Evolutionary conservation across 1,140 invertebrate species (phyloP), one percentile per base, ranked within the genome.

Genomic region (Tachypleus tridentatus): DNA sequence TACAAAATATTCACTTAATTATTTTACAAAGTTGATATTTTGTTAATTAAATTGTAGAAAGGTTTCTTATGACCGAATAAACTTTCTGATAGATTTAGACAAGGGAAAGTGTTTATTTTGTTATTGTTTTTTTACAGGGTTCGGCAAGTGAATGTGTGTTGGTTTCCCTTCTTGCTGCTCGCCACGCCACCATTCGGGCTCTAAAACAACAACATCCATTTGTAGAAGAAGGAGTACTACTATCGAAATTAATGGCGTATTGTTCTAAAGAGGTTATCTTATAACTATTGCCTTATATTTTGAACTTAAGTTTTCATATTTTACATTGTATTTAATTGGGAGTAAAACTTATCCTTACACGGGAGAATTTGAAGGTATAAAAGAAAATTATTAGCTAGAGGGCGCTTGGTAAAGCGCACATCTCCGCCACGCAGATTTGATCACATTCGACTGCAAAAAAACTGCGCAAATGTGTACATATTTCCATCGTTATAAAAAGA

Each of bases 61-160:
- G 54, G 9, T 2, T 9, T 10, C 54, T 11, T 29, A 29, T 29
- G 29, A 29, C 2, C 8, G 58, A 59, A 29, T 68, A 58, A 51
- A 53, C 10, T n/a, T 53, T 9, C 48, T 65, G 52, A 65, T 11
- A 58, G 29, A 69, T 65, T 65, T 50, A 49, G 49, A 29, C 7
- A 49, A 48, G n/a, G 9, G 58, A 57, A 62, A 53, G 29, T 11
- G 8, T 5, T 9, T 53, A 62, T 66, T 54, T 51, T 50, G 57
- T 5, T 49, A 49, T 8, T 8, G 29, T 2, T 29, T 2, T 29
- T 29, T 8, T 8, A 54, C 72, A 98, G 93, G 90, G 93, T 52
- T 98, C 93, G 3, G 97, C 97, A 0, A 97, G 93, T 73, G 97
- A 99, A 78, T 98, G 97, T 75, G 86, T 98, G 56, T 82, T 99